A percentile compares a stretch with the other conserved stretches of the same genome.
Evolutionary conservation across 2,113 vertebrate genomes (phyloP).

Genomic region (Panthera uncia): DNA sequence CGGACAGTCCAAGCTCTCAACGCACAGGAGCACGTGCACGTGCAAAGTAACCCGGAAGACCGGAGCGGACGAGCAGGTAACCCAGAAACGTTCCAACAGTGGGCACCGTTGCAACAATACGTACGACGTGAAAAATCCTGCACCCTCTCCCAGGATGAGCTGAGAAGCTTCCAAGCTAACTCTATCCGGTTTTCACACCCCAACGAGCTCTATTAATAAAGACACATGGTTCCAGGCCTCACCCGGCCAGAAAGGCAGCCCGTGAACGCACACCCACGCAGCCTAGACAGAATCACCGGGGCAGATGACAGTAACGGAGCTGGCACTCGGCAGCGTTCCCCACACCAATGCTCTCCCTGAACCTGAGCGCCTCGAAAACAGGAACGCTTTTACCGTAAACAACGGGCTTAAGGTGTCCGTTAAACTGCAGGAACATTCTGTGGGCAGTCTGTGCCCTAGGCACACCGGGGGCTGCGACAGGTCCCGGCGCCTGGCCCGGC

Average conservation of each 20-base stretch:
- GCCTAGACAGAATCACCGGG: too few species aligned
- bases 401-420: background rate
- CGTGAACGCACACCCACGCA: background rate
- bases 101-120: background rate
- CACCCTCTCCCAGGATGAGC: background rate
- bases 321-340: too few species aligned
- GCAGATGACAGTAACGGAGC: too few species aligned
- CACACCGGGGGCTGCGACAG: background rate
- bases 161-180: background rate
- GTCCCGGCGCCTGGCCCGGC: background rate
- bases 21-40: background rate
- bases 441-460: background rate
- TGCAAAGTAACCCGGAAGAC: background rate
- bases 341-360: too few species aligned
- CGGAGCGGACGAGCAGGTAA: background rate
- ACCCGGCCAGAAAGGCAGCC: background rate
- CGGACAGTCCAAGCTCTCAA: background rate
- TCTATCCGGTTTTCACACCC: background rate
- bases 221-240: background rate
- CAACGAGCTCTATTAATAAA: background rate
- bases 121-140: background rate
- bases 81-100: background rate
- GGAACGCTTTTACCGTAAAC: too few species aligned
- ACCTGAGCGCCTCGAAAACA: too few species aligned
- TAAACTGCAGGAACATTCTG: slow-evolving; percentile 39